Conservation (phyloP, 2,113 vertebrate species). For the Paradisaea rubra region DNA sequence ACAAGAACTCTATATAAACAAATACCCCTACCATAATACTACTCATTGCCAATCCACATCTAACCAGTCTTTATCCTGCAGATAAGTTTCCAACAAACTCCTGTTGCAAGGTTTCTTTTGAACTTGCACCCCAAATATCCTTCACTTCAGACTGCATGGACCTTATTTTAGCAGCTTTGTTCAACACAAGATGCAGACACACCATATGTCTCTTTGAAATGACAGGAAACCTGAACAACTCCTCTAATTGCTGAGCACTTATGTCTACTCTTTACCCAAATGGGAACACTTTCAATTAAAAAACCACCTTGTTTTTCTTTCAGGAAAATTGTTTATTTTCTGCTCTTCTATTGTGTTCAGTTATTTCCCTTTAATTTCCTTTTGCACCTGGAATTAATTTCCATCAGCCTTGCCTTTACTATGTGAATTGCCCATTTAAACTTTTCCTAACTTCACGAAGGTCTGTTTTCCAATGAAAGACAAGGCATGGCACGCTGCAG, state of each 20-base stretch:
- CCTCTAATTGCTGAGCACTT: neutral
- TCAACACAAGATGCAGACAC: neutral
- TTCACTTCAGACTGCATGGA: neutral
- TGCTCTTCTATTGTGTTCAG: neutral
- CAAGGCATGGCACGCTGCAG: neutral
- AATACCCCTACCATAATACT: neutral
- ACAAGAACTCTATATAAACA: neutral
- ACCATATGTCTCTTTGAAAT: neutral
- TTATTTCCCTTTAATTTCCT: slow-evolving; percentile 36
- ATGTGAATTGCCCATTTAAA: slow-evolving; percentile 29
- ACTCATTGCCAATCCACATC: neutral
- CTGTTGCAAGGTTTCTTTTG: neutral
- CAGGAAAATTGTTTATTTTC: neutral
- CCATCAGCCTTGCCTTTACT: neutral
- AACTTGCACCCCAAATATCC: neutral
- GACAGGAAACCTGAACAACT: neutral
- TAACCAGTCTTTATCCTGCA: neutral
- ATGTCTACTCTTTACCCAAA: neutral
- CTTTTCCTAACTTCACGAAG: neutral
- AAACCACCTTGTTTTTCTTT: neutral
- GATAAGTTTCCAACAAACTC: neutral
- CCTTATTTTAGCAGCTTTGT: neutral
- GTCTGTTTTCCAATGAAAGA: neutral
- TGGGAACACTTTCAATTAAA: slow-evolving; percentile 4
- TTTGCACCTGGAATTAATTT: slow-evolving; percentile 49